Conservation (phyloP, 2,113 vertebrate genomes). For the Megalops atlanticus region DNA sequence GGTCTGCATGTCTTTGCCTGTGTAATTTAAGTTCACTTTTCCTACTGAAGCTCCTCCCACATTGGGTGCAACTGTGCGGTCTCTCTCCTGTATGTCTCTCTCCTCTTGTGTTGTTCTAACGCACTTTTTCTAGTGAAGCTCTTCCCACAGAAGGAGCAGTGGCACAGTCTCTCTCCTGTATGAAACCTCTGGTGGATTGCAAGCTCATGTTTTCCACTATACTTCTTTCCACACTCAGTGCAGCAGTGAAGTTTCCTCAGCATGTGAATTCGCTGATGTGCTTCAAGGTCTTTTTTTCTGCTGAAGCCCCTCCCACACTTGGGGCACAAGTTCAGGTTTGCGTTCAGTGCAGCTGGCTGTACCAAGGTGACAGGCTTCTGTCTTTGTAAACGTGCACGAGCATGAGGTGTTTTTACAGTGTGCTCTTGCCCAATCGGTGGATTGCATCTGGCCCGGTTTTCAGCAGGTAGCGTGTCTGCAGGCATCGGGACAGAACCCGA, state of each 20-base stretch:
- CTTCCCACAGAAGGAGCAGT: slow-evolving; percentile 10
- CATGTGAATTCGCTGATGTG: neutral
- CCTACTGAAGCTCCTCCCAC: slow-evolving; percentile 12
- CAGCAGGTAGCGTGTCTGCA: no score
- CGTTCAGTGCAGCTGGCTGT: neutral
- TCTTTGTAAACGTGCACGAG: neutral
- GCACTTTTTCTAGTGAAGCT: slow-evolving; percentile 12
- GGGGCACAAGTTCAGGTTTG: neutral
- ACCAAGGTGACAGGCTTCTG: neutral
- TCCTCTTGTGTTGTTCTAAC: neutral
- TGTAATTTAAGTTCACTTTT: slow-evolving; percentile 9
- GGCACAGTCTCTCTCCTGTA: slow-evolving; percentile 8
- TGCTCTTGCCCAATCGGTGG: neutral
- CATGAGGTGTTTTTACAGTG: neutral
- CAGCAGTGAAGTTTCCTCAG: slow-evolving; percentile 18
- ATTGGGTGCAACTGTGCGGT: slow-evolving; percentile 9
- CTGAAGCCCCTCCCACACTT: slow-evolving; percentile 18
- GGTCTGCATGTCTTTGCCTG: neutral
- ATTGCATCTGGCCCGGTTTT: neutral
- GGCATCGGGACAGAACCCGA: no score
- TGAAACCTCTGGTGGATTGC: neutral
- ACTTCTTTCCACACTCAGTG: neutral
- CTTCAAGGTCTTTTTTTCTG: neutral
- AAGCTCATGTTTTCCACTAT: neutral
- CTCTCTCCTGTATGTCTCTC: slow-evolving; percentile 18